phyloP scores from a whole-genome alignment of 2,797 vertebrate genomes.

The Pseudopleuronectes americanus region DNA sequence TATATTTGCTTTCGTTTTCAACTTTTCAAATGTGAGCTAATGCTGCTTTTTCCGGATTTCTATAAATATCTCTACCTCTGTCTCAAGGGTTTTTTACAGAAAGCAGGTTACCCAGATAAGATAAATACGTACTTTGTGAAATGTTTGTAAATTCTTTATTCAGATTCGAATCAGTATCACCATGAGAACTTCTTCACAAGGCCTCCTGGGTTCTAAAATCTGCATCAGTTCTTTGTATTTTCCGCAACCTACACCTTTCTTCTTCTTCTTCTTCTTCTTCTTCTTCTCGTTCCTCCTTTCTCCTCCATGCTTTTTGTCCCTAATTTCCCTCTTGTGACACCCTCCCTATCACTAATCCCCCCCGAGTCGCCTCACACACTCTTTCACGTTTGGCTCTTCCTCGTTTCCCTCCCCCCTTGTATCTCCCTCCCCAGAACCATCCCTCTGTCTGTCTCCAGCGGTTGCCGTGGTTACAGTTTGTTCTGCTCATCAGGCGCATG shows the following conservation, averaged over 20 bases:
- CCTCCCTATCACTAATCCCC: constrained; percentile 16
- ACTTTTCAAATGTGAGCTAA: background rate
- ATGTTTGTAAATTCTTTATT: background rate
- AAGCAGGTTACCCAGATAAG: constrained; percentile 44
- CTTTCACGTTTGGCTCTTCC: constrained; percentile 25
- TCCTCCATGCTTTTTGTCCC: constrained; percentile 6
- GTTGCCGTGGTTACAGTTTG: constrained; percentile 77
- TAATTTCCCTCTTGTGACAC: constrained; percentile 12
- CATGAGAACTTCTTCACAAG: constrained; percentile 10
- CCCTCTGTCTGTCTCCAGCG: constrained; percentile 65
- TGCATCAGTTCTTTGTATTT: background rate
- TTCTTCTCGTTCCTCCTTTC: background rate
- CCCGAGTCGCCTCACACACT: background rate
- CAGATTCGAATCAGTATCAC: constrained; percentile 12
- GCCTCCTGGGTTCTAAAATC: background rate
- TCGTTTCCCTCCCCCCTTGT: constrained; percentile 8
- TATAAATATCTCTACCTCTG: constrained; percentile 13
- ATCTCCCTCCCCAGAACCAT: constrained; percentile 35
- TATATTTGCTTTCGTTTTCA: too few species aligned
- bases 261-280: background rate
- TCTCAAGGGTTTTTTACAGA: constrained; percentile 10
- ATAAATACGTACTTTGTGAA: constrained; percentile 31
- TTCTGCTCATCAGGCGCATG: constrained; percentile 74
- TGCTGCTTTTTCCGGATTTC: background rate
- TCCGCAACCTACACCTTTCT: background rate